A percentile compares a stretch with the other conserved stretches of the same genome.
Conservation (phyloP, 2,888 invertebrate genomes). For the Shargacucullia verbasci region DNA sequence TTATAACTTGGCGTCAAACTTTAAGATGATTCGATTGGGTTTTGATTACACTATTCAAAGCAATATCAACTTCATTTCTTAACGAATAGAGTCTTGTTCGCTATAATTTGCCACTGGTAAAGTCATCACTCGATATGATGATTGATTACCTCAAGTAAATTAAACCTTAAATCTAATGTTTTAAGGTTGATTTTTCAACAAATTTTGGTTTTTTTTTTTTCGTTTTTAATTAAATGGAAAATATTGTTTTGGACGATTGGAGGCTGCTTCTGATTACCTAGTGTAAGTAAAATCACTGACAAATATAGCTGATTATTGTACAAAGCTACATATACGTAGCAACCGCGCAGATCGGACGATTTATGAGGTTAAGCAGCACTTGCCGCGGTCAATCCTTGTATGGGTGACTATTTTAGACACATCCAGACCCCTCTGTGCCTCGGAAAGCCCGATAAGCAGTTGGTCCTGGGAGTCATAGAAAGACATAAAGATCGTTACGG, state of each 20-base stretch:
- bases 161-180: accelerated
- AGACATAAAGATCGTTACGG: too few relatives aligned
- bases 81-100: neutral
- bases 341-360: too few relatives aligned
- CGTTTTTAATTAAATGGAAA: slow-evolving; percentile 41
- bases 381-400: too few relatives aligned
- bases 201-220: neutral
- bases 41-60: neutral
- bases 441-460: too few relatives aligned
- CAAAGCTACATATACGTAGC: too few relatives aligned
- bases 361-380: too few relatives aligned
- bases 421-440: too few relatives aligned
- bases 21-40: slow-evolving; percentile 15
- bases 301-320: too few relatives aligned
- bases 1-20: slow-evolving; percentile 2
- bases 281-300: too few relatives aligned
- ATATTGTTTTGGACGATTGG: slow-evolving; percentile 37
- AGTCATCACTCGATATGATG: slow-evolving; percentile 19
- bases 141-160: neutral
- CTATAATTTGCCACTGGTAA: neutral
- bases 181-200: slow-evolving; percentile 10
- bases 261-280: slow-evolving; percentile 11
- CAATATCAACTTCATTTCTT: neutral
- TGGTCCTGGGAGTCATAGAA: too few relatives aligned
- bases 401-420: too few relatives aligned